Base-by-base conservation (phyloP, 2,113 vertebrate species). In the Microtus montanus region DNA sequence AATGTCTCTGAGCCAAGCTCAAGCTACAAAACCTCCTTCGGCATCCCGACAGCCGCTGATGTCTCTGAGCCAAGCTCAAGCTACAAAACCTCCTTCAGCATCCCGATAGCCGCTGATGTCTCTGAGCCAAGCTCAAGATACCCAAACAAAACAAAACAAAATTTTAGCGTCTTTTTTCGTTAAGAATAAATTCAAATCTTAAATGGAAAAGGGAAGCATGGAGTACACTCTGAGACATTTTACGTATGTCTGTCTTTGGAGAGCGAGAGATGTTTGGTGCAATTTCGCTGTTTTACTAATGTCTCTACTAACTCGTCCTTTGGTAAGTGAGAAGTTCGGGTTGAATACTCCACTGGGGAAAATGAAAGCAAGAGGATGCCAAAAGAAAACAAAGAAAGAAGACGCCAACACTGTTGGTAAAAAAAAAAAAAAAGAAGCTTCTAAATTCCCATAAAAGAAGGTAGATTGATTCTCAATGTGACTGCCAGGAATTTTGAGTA, bases 121-220 rank as follows among this genome's bases (percentile, higher is more conserved):
- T 93, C 44, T 82, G 64, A 88, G 38, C 13, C 54, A 87, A 95
- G 19, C 30, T 94, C n/a, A 73, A 70, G 47, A 63, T 83, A 86
- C 6, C 61, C 28, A 28, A 61, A 26, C 54, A 44, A 61, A 54
- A 70, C 82, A 92, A 88, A 95, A 94, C 68, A 82, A 26, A 83
- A 24, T 7, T n/a, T 78, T 70, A 89, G 8, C 83, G 82, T 80
- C 79, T 35, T 80, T 20, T 87, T 17, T 89, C 2, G 68, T 91
- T 74, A 68, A 82, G 73, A 93, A 94, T 19, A 95, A 92, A 91
- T 82, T 75, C 3, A 70, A 4, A 71, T 89, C 78, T 63, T 70
- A 68, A 95, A 71, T 17, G 64, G 35, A 70, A 84, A 88, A 91
- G 83, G 17, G 35, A 82, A 41, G 58, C 78, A 71, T 35, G 19